These are phyloP conservation scores for Pocillopora grandis DNA, from an alignment of 92 coral and sea anemone genomes.

Conservation along the genomic window DNA sequence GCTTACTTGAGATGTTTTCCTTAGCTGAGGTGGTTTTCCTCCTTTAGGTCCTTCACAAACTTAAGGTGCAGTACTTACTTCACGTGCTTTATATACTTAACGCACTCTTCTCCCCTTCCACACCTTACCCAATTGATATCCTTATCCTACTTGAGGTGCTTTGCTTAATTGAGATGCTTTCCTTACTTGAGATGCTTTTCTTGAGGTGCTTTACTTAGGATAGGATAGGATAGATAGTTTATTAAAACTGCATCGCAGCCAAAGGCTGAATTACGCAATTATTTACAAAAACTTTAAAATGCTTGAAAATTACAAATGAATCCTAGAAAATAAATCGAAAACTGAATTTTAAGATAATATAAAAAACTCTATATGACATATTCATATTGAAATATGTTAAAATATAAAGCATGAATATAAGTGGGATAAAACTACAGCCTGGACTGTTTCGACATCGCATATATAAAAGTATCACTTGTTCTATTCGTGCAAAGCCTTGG, in stretches of 20 bases:
- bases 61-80: too few relatives aligned
- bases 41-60: too few relatives aligned
- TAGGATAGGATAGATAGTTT: neutral
- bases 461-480: neutral
- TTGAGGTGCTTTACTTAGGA: too few relatives aligned
- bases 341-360: neutral
- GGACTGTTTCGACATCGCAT: neutral
- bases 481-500: neutral
- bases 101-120: too few relatives aligned
- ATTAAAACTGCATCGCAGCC: slow-evolving; percentile 16
- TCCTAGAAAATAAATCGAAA: neutral
- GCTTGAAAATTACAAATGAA: slow-evolving; percentile 11
- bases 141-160: too few relatives aligned
- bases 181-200: too few relatives aligned
- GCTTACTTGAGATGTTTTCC: too few relatives aligned
- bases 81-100: too few relatives aligned
- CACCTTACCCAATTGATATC: too few relatives aligned
- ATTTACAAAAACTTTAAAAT: slow-evolving; percentile 11
- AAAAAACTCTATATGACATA: neutral
- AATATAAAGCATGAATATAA: neutral
- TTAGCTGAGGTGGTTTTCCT: too few relatives aligned
- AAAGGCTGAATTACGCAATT: slow-evolving; percentile 15
- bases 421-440: too few relatives aligned
- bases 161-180: too few relatives aligned
- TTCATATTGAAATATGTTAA: neutral